Conservation (phyloP, 2,888 invertebrate species). For the Limulus polyphemus region DNA sequence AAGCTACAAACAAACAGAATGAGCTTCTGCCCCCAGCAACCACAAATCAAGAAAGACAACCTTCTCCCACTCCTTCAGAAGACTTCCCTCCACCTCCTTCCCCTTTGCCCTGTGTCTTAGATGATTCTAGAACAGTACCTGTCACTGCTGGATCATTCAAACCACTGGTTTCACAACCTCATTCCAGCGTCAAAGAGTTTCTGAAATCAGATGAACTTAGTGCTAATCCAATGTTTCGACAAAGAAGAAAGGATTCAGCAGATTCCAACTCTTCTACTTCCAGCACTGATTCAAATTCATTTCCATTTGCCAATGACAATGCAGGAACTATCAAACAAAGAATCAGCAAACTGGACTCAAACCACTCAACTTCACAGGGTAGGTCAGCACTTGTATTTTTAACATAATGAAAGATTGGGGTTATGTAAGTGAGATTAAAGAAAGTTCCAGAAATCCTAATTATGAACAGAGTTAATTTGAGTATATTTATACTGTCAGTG, state of each 20-base stretch:
- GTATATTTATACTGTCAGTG: no score
- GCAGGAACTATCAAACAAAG: constrained; percentile 89
- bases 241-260: constrained; percentile 18
- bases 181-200: background rate
- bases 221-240: background rate
- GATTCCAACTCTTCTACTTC: constrained; percentile 23
- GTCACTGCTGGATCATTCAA: no score
- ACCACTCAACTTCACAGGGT: no score
- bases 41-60: constrained; percentile 3
- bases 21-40: constrained; percentile 11
- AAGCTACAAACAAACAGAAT: constrained; percentile 13
- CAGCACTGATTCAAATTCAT: constrained; percentile 90
- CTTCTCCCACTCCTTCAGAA: constrained; percentile 23
- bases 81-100: constrained; percentile 35
- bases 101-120: constrained; percentile 27
- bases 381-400: no score
- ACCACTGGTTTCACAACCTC: background rate
- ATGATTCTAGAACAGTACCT: background rate
- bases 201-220: constrained; percentile 4
- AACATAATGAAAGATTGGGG: no score
- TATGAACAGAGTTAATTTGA: no score
- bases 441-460: no score
- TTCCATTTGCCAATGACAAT: constrained; percentile 95
- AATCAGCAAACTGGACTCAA: background rate
- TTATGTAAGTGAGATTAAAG: no score